phyloP scores from a whole-genome alignment of 2,113 vertebrate genomes.

The Petrocephalus zakoni region DNA sequence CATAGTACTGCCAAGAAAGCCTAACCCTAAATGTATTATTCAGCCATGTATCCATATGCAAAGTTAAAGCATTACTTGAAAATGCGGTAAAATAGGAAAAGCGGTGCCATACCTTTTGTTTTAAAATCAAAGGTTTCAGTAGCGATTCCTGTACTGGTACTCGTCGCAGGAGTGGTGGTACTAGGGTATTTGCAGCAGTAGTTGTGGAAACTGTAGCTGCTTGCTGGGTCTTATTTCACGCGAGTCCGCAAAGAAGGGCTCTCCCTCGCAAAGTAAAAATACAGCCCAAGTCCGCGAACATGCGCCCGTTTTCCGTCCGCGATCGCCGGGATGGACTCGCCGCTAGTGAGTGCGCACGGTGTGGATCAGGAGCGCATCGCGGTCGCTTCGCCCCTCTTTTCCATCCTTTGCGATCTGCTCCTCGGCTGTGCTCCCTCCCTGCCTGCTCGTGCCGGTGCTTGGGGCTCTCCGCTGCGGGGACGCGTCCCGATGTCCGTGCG shows the following conservation, averaged over 20 bases:
- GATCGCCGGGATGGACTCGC: not conserved
- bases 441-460: not conserved
- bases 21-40: not conserved
- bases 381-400: not conserved
- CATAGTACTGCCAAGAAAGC: not conserved
- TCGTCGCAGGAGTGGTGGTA: not conserved
- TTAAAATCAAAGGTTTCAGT: not conserved
- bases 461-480: constrained; percentile 1
- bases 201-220: not conserved
- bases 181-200: not conserved
- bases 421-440: not conserved
- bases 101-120: not conserved
- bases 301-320: not conserved
- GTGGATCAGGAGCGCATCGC: not conserved
- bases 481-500: constrained; percentile 24
- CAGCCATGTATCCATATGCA: not conserved
- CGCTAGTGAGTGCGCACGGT: not conserved
- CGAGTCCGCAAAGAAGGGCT: not conserved
- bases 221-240: not conserved
- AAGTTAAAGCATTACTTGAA: not conserved
- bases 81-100: not conserved
- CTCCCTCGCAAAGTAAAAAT: not conserved
- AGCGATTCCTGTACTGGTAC: not conserved
- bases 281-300: not conserved
- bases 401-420: not conserved